Percentiles rank a stretch among this genome's conserved stretches.
Evolutionary conservation across 2,113 vertebrate genomes (phyloP).

Genomic region (Nothobranchius kuhntae): DNA sequence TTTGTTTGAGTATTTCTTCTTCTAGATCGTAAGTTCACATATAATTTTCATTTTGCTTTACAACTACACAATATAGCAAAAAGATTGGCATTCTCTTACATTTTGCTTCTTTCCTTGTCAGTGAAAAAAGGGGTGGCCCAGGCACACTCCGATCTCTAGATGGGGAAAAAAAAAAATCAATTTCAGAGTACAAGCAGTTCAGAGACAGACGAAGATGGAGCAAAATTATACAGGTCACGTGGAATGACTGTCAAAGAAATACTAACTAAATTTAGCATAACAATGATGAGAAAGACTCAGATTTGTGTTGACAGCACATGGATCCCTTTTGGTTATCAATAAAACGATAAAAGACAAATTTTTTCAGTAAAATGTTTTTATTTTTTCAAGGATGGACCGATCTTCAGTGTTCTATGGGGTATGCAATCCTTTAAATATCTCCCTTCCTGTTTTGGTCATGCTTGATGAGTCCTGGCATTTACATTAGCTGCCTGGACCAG

Average conservation of each 20-base stretch:
- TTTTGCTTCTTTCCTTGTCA: slow-evolving; percentile 56
- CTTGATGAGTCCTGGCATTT: slow-evolving; percentile 32
- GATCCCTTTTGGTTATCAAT: too few relatives aligned
- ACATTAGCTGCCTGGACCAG: slow-evolving; percentile 12
- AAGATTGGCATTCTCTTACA: not conserved
- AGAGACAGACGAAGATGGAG: slow-evolving; percentile 22
- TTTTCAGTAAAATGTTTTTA: too few relatives aligned
- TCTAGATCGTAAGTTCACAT: slow-evolving; percentile 6
- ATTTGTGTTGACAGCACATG: not conserved
- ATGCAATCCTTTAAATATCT: slow-evolving; percentile 20
- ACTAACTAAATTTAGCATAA: not conserved
- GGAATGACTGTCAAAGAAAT: slow-evolving; percentile 4
- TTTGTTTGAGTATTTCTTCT: slow-evolving; percentile 6
- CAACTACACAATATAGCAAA: slow-evolving; percentile 24
- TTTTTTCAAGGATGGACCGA: too few relatives aligned
- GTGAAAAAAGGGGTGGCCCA: slow-evolving; percentile 25
- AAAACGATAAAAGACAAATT: too few relatives aligned
- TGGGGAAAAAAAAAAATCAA: slow-evolving; percentile 64
- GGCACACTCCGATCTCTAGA: slow-evolving; percentile 55
- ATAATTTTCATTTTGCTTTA: slow-evolving; percentile 8
- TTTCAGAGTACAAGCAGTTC: slow-evolving; percentile 44
- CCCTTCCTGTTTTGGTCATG: slow-evolving; percentile 28
- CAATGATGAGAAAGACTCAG: slow-evolving; percentile 3
- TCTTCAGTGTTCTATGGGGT: not conserved
- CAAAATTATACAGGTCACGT: slow-evolving; percentile 16